Evolutionary conservation across 2,113 vertebrate genomes (phyloP).

Genomic region (Clinocottus analis): DNA sequence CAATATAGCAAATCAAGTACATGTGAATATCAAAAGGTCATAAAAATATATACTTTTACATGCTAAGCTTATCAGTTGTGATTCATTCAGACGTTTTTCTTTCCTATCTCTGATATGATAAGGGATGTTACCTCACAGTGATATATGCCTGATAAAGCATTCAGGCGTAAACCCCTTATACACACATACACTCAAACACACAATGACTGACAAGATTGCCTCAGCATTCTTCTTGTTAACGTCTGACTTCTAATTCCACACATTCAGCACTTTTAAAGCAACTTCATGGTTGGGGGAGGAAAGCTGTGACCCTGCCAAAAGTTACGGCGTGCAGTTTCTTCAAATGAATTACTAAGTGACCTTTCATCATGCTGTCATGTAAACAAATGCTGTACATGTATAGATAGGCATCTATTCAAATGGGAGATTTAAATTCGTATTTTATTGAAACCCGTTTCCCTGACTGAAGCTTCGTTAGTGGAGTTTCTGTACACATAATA

Average conservation of each 20-base stretch:
- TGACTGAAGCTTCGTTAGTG: neutral
- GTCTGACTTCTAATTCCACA: conserved; percentile 39
- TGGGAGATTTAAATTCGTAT: neutral
- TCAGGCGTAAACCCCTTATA: neutral
- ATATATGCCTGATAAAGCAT: neutral
- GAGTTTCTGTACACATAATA: neutral
- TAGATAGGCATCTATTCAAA: neutral
- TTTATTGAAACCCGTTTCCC: neutral
- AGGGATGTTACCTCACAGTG: neutral
- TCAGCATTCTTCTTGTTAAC: conserved; percentile 51
- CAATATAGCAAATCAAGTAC: neutral
- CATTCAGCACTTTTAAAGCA: conserved; percentile 42
- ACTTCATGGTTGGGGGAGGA: conserved; percentile 8
- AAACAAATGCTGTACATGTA: no score
- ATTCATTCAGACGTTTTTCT: neutral
- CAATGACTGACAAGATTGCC: conserved; percentile 10
- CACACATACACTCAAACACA: neutral
- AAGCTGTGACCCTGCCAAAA: neutral
- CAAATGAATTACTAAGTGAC: neutral
- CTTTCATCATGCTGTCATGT: neutral
- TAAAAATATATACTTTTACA: neutral
- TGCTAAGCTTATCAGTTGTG: conserved; percentile 13
- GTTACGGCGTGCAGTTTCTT: neutral
- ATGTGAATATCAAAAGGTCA: neutral
- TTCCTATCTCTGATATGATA: conserved; percentile 7